Evolutionary conservation across 2,113 vertebrate species (phyloP).

Genomic region (Gopherus evgoodei): DNA sequence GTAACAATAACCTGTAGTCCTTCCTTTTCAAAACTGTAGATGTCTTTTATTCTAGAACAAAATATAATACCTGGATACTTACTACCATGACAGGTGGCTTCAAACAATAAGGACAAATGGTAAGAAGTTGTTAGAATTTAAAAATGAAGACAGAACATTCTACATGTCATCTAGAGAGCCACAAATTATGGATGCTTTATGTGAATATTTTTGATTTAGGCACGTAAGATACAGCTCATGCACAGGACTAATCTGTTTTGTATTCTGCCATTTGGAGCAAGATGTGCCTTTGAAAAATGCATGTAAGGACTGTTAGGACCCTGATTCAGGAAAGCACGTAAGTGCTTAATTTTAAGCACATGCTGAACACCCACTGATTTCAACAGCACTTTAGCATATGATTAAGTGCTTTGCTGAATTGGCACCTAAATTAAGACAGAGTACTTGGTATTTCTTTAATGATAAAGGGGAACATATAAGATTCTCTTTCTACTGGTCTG

Average conservation of each 20-base stretch:
- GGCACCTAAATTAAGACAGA: slow-evolving; percentile 4
- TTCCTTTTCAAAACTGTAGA: slow-evolving; percentile 85
- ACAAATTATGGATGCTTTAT: not conserved
- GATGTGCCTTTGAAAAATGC: not conserved
- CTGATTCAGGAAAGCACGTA: not conserved
- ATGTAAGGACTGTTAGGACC: not conserved
- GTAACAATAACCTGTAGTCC: slow-evolving; percentile 87
- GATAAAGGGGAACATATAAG: not conserved
- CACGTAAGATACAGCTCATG: not conserved
- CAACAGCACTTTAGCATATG: not conserved
- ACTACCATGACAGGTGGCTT: not conserved
- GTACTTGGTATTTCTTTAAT: not conserved
- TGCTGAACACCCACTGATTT: not conserved
- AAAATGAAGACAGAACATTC: not conserved
- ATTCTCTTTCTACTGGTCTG: not conserved
- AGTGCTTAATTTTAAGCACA: not conserved
- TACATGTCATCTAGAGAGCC: not conserved
- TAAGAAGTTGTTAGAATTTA: not conserved
- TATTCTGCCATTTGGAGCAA: not conserved
- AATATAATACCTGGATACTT: slow-evolving; percentile 32
- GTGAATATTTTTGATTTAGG: not conserved
- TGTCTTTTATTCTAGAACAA: slow-evolving; percentile 87
- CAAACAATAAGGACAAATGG: not conserved
- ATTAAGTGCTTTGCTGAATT: slow-evolving; percentile 25
- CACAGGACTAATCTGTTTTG: not conserved